Percentiles rank a stretch among this genome's conserved stretches.
These are phyloP conservation scores for Pelagia noctiluca DNA, from an alignment of 30 jellyfish, hydroid and myxozoan species.

Conservation along the genomic window DNA sequence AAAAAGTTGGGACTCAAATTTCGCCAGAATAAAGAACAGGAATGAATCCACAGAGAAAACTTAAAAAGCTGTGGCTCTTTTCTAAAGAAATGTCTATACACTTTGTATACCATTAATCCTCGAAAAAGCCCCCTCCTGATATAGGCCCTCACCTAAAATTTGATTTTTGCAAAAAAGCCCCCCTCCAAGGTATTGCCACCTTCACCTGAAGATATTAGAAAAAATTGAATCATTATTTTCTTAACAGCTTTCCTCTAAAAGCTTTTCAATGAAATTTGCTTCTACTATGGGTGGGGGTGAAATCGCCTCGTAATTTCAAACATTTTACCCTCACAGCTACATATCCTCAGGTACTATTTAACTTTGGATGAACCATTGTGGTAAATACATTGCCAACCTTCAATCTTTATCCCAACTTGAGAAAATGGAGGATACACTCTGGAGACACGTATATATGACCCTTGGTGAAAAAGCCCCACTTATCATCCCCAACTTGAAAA, in stretches of 20 bases:
- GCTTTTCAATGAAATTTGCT: too few species aligned
- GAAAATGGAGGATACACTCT: background rate
- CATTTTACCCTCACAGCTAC: too few species aligned
- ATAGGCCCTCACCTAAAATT: too few species aligned
- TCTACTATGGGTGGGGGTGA: too few species aligned
- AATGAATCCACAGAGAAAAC: background rate
- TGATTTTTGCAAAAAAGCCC: too few species aligned
- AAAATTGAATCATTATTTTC: too few species aligned
- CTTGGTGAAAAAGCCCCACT: background rate
- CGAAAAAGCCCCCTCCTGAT: too few species aligned
- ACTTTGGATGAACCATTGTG: background rate
- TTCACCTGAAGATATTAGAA: too few species aligned
- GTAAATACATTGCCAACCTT: background rate
- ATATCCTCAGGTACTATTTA: background rate
- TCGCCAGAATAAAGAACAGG: background rate
- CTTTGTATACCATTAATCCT: background rate
- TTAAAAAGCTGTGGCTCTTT: background rate
- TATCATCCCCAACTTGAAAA: background rate
- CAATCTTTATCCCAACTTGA: background rate
- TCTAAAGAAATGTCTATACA: background rate
- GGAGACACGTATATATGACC: background rate
- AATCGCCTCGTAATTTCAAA: too few species aligned
- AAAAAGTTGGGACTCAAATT: background rate
- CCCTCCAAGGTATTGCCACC: too few species aligned
- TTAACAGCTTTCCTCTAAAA: too few species aligned